Conservation (phyloP, 2,113 vertebrate species). For the Anthoscopus minutus region DNA sequence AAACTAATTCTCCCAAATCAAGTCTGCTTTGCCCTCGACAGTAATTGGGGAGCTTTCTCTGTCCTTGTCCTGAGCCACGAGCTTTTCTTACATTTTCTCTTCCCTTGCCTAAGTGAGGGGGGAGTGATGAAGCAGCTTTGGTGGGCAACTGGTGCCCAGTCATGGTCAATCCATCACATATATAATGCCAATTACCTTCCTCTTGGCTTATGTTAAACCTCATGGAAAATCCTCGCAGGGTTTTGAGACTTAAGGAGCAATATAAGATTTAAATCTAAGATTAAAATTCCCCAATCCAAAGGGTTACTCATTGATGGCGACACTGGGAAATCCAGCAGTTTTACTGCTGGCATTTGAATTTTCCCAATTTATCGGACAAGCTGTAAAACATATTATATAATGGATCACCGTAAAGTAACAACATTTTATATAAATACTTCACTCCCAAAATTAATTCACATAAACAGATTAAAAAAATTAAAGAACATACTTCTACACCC, state of each 20-base stretch:
- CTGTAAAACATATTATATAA: neutral
- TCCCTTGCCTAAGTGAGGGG: neutral
- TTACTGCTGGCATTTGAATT: neutral
- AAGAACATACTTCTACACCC: neutral
- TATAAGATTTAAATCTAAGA: neutral
- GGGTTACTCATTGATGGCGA: neutral
- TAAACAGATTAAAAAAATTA: neutral
- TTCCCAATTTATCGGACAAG: fast-evolving
- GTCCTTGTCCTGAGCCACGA: neutral
- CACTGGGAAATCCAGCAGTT: neutral
- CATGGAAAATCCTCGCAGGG: neutral
- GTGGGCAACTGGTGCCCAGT: neutral
- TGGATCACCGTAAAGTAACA: neutral
- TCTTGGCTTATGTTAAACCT: neutral
- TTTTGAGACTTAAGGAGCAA: neutral
- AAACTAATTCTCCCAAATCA: neutral
- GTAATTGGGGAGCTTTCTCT: neutral
- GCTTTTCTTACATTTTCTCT: neutral
- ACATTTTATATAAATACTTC: no score
- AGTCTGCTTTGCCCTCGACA: neutral
- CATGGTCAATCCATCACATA: neutral
- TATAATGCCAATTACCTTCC: neutral
- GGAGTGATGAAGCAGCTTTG: neutral
- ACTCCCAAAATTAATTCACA: neutral
- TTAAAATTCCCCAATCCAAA: neutral